Evolutionary conservation across 2,113 vertebrate genomes (phyloP).

Genomic region (Zingel zingel): DNA sequence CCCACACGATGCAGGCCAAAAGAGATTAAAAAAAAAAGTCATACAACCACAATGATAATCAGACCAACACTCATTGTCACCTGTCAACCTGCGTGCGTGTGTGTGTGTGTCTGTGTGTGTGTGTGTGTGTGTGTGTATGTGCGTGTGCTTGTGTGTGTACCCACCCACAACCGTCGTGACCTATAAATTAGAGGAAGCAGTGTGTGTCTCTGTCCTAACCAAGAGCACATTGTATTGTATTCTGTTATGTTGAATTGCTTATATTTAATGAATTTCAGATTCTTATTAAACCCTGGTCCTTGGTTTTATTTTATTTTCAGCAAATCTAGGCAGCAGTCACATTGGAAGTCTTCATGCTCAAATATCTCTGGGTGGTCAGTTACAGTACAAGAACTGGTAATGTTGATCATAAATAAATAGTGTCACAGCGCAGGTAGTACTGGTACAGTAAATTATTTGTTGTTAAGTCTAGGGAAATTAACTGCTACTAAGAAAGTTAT

Average conservation of each 20-base stretch:
- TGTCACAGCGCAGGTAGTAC: neutral
- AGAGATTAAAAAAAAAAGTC: neutral
- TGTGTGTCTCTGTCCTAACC: conserved; percentile 2
- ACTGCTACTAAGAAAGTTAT: neutral
- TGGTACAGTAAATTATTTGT: neutral
- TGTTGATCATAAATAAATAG: neutral
- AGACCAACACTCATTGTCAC: neutral
- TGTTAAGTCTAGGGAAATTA: neutral
- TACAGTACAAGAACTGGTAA: neutral
- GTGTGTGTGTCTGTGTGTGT: neutral
- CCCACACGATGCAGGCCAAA: rapidly evolving
- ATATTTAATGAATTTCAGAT: no score
- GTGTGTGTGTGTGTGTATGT: neutral
- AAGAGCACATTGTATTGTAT: neutral
- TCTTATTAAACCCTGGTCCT: neutral
- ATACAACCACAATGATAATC: neutral
- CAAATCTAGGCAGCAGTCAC: neutral
- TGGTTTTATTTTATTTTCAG: neutral
- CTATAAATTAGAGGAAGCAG: conserved; percentile 20
- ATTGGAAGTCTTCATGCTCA: neutral
- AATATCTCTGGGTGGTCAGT: no score
- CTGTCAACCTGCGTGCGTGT: neutral
- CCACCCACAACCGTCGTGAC: conserved; percentile 6
- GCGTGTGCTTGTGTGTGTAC: neutral
- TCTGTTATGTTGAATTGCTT: no score